These are phyloP conservation scores for Gobionotothen gibberifrons DNA, from an alignment of 2,797 vertebrate genomes.

Conservation along the genomic window DNA sequence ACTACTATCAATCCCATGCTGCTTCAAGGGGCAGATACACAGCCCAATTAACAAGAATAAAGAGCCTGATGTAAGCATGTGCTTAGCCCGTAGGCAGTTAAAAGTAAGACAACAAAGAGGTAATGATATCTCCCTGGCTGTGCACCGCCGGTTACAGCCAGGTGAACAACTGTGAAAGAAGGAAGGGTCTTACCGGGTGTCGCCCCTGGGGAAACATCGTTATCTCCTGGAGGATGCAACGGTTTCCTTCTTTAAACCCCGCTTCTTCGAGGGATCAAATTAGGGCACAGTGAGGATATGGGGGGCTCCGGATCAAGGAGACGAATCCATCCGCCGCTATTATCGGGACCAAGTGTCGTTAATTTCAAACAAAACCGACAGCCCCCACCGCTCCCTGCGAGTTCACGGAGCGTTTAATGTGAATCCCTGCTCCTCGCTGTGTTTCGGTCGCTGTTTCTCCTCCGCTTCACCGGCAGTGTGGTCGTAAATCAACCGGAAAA, in stretches of 20 bases:
- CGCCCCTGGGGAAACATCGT: conserved; percentile 96
- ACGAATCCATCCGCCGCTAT: conserved; percentile 73
- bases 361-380: conserved; percentile 49
- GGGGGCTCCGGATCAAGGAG: conserved; percentile 61
- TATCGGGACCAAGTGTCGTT: conserved; percentile 36
- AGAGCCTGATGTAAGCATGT: conserved; percentile 24
- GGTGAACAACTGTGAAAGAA: conserved; percentile 31
- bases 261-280: conserved; percentile 42
- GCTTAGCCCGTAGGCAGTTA: conserved; percentile 16
- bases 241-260: conserved; percentile 65
- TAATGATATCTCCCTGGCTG: conserved; percentile 8
- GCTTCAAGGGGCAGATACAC: conserved; percentile 19
- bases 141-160: conserved; percentile 13
- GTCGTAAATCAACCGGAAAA: conserved; percentile 77
- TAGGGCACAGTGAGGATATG: conserved; percentile 16
- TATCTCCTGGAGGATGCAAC: conserved; percentile 75
- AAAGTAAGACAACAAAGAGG: conserved; percentile 34
- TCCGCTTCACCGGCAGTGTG: conserved; percentile 57
- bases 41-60: conserved; percentile 41
- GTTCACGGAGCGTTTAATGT: conserved; percentile 48
- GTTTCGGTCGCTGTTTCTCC: conserved; percentile 39
- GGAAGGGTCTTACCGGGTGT: conserved; percentile 89
- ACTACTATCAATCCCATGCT: conserved; percentile 31
- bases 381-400: conserved; percentile 34
- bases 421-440: conserved; percentile 45